Percentiles rank a stretch among this genome's conserved stretches.
These are phyloP conservation scores for Oreochromis niloticus DNA, from an alignment of 2,113 vertebrate species.

Conservation along the genomic window DNA sequence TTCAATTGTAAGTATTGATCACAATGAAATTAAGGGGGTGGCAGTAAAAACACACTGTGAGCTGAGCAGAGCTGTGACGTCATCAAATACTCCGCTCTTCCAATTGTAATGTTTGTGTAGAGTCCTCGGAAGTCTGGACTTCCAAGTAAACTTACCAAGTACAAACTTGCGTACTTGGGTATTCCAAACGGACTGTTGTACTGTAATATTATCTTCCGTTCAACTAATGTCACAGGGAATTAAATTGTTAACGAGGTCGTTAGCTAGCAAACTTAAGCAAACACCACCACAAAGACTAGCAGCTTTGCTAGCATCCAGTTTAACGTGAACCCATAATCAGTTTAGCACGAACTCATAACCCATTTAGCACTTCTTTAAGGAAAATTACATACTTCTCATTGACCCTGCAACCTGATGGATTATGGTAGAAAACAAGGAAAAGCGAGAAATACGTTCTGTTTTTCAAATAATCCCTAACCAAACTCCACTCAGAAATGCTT, in stretches of 20 bases:
- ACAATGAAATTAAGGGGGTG: background rate
- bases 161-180: background rate
- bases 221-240: background rate
- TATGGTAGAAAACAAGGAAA: background rate
- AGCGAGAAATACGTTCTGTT: background rate
- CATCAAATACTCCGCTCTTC: background rate
- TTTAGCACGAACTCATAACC: background rate
- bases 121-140: background rate
- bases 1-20: background rate
- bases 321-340: background rate
- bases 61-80: background rate
- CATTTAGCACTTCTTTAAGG: background rate
- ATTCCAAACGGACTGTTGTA: background rate
- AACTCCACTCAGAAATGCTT: background rate
- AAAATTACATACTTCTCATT: background rate
- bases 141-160: background rate
- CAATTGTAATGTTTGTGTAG: background rate
- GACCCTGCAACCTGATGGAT: background rate
- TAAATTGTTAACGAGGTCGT: background rate
- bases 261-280: background rate
- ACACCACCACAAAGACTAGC: background rate
- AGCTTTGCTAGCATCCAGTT: background rate
- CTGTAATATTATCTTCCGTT: background rate
- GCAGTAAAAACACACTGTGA: background rate
- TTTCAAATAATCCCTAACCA: background rate